Conservation (phyloP, 1,140 invertebrate species). For the Thalassaphorura encarpata region DNA sequence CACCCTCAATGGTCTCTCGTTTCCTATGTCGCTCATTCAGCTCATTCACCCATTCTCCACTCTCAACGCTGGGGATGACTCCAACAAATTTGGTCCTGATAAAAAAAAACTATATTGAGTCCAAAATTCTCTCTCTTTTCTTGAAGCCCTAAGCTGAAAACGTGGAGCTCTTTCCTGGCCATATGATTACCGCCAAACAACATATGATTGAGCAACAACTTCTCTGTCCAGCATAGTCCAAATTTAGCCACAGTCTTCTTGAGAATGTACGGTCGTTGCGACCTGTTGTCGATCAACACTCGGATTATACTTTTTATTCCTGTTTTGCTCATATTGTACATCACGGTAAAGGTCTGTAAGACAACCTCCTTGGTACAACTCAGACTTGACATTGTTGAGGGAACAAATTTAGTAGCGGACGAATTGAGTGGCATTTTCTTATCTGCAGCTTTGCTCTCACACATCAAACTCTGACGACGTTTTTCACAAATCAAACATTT, state of each 20-base stretch:
- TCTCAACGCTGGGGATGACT: background rate
- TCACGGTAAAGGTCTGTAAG: background rate
- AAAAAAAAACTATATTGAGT: background rate
- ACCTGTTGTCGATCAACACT: background rate
- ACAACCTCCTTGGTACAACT: background rate
- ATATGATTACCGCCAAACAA: conserved; percentile 8
- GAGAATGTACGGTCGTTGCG: background rate
- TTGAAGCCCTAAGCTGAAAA: no score
- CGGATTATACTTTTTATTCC: background rate
- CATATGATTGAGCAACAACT: background rate
- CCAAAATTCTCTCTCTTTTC: background rate
- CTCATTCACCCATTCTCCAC: background rate
- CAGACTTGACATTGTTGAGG: background rate
- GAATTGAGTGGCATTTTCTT: background rate
- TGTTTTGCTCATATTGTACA: background rate
- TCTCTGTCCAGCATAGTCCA: background rate
- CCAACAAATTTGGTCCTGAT: background rate
- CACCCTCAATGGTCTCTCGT: background rate
- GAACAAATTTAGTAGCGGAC: no score
- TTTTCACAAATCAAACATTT: conserved; percentile 4
- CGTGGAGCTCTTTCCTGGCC: background rate
- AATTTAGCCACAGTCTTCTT: background rate
- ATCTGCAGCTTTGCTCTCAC: background rate
- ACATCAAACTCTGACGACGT: no score
- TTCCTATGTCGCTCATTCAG: conserved; percentile 15